Evolutionary conservation across 2,113 vertebrate species (phyloP).

Genomic region (Myiopsitta monachus): DNA sequence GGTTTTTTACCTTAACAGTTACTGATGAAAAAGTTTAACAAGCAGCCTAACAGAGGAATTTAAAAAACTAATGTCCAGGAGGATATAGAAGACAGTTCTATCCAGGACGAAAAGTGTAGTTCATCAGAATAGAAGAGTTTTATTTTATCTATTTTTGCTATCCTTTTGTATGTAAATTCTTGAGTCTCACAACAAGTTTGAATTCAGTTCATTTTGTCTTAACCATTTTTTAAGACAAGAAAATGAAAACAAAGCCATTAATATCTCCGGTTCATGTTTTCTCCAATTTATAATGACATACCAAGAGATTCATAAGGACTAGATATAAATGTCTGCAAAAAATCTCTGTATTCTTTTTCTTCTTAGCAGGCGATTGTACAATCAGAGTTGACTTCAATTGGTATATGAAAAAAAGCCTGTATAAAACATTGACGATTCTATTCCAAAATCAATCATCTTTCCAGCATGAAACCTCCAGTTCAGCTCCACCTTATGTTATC

Average conservation of each 20-base stretch:
- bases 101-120: not conserved
- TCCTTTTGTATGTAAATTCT: not conserved
- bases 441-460: constrained; percentile 31
- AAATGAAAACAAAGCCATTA: constrained; percentile 13
- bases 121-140: not conserved
- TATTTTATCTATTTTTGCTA: not conserved
- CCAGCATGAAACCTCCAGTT: not conserved
- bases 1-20: constrained; percentile 3
- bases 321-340: constrained; percentile 3
- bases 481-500: not conserved
- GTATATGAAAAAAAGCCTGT: not conserved
- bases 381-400: not conserved
- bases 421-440: not conserved
- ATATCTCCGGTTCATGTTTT: not conserved
- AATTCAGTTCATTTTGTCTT: not conserved
- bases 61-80: not conserved
- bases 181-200: not conserved
- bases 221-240: not conserved
- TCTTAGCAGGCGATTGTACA: not conserved
- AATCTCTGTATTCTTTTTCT: not conserved
- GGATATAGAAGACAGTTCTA: not conserved
- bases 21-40: constrained; percentile 25
- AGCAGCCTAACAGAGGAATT: not conserved
- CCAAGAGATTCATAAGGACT: constrained; percentile 8
- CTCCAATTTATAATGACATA: not conserved